Evolutionary conservation across 2,797 vertebrate species (phyloP).

Genomic region (Sebastes trivittatus): DNA sequence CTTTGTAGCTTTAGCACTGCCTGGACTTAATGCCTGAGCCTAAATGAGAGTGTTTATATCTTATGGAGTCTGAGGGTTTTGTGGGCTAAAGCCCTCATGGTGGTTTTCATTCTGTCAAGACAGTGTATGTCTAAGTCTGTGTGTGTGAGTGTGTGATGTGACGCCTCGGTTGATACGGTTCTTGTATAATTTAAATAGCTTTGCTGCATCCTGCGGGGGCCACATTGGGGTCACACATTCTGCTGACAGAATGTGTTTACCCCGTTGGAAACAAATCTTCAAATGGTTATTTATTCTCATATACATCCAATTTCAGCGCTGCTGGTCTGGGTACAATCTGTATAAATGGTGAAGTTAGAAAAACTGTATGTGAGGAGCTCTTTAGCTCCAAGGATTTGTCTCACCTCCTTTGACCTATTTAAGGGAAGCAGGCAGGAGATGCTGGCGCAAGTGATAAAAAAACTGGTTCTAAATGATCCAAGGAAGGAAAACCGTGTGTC

Average conservation of each 20-base stretch:
- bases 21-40: slow-evolving; percentile 38
- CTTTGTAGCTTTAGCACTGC: slow-evolving; percentile 48
- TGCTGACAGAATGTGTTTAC: slow-evolving; percentile 59
- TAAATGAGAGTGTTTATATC: slow-evolving; percentile 53
- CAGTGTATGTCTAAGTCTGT: slow-evolving; percentile 5
- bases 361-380: slow-evolving; percentile 34
- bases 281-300: slow-evolving; percentile 58
- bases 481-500: background rate
- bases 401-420: slow-evolving; percentile 20
- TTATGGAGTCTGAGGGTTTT: slow-evolving; percentile 27
- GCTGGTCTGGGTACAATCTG: slow-evolving; percentile 17
- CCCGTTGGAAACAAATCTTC: slow-evolving; percentile 50
- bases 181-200: slow-evolving; percentile 50
- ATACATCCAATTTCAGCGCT: slow-evolving; percentile 45
- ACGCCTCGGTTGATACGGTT: background rate
- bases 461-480: slow-evolving; percentile 2
- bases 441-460: slow-evolving; percentile 7
- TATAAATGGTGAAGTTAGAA: slow-evolving; percentile 30
- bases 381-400: slow-evolving; percentile 41
- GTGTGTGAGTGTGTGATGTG: background rate
- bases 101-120: slow-evolving; percentile 52
- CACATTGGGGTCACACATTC: slow-evolving; percentile 45
- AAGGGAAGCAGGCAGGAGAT: background rate
- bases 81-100: slow-evolving; percentile 38
- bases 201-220: slow-evolving; percentile 20